Evolutionary conservation across 64 coral and sea anemone genomes (phyloP).

Genomic region (Acropora yongei): DNA sequence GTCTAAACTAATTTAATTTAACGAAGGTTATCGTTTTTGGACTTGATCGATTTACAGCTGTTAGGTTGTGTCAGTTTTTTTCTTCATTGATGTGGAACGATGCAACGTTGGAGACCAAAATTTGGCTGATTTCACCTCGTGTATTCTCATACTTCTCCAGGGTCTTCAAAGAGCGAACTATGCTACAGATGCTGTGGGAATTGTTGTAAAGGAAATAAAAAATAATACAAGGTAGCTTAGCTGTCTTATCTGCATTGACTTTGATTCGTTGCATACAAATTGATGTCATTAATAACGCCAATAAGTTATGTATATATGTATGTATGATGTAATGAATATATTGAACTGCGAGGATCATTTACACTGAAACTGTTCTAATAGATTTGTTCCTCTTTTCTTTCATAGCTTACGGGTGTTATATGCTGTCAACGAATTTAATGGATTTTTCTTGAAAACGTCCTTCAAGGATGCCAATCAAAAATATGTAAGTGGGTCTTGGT

Average conservation of each 20-base stretch:
- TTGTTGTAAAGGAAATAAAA: constrained; percentile 93
- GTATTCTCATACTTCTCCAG: constrained; percentile 11
- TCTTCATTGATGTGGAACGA: too few relatives aligned
- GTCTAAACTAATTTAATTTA: too few relatives aligned
- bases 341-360: background rate
- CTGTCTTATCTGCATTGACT: too few relatives aligned
- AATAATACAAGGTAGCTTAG: constrained; percentile 57
- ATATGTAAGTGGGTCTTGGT: constrained; percentile 40
- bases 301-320: too few relatives aligned
- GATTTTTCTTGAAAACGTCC: constrained; percentile 90
- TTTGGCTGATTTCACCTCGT: background rate
- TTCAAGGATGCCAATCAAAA: constrained; percentile 88
- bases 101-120: background rate
- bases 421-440: constrained; percentile 95
- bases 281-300: too few relatives aligned
- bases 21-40: too few relatives aligned
- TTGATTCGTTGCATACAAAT: too few relatives aligned
- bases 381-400: background rate
- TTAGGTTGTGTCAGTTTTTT: too few relatives aligned
- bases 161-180: constrained; percentile 90
- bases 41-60: too few relatives aligned
- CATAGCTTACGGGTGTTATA: constrained; percentile 80
- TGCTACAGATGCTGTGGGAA: constrained; percentile 95
- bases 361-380: background rate
- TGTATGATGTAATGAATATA: too few relatives aligned